These are phyloP conservation scores for Rotaria magnacalcarata DNA, from an alignment of 2,888 invertebrate genomes.

Conservation along the genomic window DNA sequence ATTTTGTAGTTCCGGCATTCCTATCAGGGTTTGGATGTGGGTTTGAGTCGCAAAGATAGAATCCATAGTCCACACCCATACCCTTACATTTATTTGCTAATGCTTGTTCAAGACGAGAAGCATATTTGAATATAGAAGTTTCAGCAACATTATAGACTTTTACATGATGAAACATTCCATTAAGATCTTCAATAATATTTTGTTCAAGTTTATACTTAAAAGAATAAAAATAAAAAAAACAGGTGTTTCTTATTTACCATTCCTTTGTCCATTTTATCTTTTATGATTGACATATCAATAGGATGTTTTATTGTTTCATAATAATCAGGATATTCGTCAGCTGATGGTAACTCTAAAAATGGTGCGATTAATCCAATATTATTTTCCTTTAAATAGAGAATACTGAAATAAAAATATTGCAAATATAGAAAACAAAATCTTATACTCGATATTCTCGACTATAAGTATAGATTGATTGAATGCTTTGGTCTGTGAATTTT, in stretches of 20 bases:
- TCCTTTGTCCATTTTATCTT: constrained; percentile 35
- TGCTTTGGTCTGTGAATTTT: neutral
- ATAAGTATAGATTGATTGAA: neutral
- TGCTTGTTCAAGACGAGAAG: neutral
- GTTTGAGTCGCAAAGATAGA: no score
- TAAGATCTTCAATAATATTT: constrained; percentile 66
- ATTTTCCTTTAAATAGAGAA: neutral
- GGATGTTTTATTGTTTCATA: constrained; percentile 44
- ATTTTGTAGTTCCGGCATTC: no score
- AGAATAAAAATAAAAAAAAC: no score
- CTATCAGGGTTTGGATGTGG: no score
- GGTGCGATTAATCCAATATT: constrained; percentile 34
- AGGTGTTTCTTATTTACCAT: neutral
- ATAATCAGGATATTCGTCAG: constrained; percentile 44
- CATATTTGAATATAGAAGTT: constrained; percentile 38
- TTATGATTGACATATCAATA: constrained; percentile 44
- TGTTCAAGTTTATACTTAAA: constrained; percentile 31
- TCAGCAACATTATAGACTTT: constrained; percentile 68
- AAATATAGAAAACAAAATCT: no score
- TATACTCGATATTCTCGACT: constrained; percentile 18
- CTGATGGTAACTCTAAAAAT: constrained; percentile 42
- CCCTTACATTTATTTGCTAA: neutral
- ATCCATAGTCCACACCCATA: no score
- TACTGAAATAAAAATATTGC: no score
- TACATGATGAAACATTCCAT: constrained; percentile 86